These are phyloP conservation scores for Venustaconcha ellipsiformis DNA, from an alignment of 1,140 invertebrate species.

Conservation along the genomic window DNA sequence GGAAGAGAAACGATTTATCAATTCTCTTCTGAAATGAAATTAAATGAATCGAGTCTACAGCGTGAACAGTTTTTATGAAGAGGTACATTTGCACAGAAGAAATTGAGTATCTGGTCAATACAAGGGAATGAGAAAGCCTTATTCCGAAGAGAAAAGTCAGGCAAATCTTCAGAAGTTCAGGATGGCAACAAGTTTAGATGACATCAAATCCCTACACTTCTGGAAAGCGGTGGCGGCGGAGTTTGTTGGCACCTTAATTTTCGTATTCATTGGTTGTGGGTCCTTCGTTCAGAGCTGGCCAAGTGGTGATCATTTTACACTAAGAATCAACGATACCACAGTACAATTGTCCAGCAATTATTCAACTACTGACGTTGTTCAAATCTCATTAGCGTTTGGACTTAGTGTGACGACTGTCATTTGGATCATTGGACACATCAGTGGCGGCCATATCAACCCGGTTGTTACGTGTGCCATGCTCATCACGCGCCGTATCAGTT, in stretches of 20 bases:
- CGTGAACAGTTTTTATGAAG: too few species aligned
- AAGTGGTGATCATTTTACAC: too few species aligned
- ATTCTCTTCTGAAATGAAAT: too few species aligned
- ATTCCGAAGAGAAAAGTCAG: too few species aligned
- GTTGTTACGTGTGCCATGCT: conserved; percentile 86
- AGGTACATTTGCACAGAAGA: too few species aligned
- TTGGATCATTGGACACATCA: conserved; percentile 81
- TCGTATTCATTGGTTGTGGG: conserved; percentile 86
- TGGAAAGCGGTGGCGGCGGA: conserved; percentile 74
- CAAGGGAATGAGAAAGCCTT: too few species aligned
- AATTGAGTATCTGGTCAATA: too few species aligned
- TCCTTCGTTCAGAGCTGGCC: conserved; percentile 62
- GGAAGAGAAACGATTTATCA: too few species aligned
- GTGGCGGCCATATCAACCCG: conserved; percentile 91
- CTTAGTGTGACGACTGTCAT: conserved; percentile 64
- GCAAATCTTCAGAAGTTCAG: neutral
- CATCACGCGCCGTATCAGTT: conserved; percentile 61
- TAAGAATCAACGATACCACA: too few species aligned
- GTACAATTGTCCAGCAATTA: too few species aligned
- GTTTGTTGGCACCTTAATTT: conserved; percentile 85
- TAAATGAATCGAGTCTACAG: too few species aligned
- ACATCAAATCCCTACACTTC: conserved; percentile 22
- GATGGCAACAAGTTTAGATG: conserved; percentile 28
- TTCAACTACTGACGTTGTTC: conserved; percentile 25
- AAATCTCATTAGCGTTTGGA: conserved; percentile 62